Conservation (phyloP, 1,140 invertebrate genomes). For the Atta cephalotes region DNA sequence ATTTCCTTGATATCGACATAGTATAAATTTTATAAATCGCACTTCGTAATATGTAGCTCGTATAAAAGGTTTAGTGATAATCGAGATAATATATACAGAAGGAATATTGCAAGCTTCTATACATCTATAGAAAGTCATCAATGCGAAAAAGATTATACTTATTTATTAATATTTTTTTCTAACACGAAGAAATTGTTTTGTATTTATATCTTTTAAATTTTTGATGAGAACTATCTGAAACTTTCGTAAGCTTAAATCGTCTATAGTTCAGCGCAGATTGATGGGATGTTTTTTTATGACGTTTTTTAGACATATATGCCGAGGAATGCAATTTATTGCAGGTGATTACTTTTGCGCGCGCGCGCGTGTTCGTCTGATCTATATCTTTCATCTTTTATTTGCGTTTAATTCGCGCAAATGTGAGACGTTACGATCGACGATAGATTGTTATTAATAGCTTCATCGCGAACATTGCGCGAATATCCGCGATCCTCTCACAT, state of each 20-base stretch:
- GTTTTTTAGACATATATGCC: background rate
- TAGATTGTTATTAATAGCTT: constrained; percentile 57
- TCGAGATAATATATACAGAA: background rate
- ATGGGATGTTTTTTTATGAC: background rate
- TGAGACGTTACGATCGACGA: constrained; percentile 39
- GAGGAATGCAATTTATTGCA: constrained; percentile 31
- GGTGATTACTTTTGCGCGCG: constrained; percentile 6
- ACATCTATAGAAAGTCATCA: background rate
- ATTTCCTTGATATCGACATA: constrained; percentile 14
- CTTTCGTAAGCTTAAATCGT: background rate
- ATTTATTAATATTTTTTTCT: constrained; percentile 13
- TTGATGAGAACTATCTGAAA: background rate
- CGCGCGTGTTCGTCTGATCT: background rate
- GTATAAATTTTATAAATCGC: constrained; percentile 2
- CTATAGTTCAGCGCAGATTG: background rate
- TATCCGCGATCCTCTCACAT: constrained; percentile 63
- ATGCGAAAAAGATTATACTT: background rate
- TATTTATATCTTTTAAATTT: background rate
- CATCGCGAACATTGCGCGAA: background rate
- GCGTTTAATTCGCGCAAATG: constrained; percentile 39
- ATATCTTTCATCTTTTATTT: constrained; percentile 44
- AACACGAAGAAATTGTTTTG: background rate
- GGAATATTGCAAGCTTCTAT: background rate
- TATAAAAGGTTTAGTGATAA: background rate
- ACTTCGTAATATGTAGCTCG: background rate